Conservation (phyloP, 2,797 vertebrate species). For the Uromys caudimaculatus region DNA sequence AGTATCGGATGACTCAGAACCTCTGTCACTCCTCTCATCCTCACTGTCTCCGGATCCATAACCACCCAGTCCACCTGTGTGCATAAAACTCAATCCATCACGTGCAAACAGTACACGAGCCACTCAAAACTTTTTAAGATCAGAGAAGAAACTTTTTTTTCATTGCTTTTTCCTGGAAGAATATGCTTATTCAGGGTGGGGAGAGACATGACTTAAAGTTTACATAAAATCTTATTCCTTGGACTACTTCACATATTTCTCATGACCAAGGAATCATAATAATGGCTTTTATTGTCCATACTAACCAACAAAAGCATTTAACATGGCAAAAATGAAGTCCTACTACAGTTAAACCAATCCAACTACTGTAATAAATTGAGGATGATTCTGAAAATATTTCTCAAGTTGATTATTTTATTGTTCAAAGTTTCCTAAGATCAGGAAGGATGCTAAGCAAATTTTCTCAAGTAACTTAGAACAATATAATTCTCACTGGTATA, state of each 20-base stretch:
- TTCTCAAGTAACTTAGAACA: slow-evolving; percentile 71
- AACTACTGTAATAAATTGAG: slow-evolving; percentile 71
- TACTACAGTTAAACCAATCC: slow-evolving; percentile 71
- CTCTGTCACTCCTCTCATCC: slow-evolving; percentile 94
- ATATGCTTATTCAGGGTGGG: slow-evolving; percentile 86
- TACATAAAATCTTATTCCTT: slow-evolving; percentile 83
- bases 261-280: slow-evolving; percentile 76
- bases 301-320: slow-evolving; percentile 80
- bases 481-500: slow-evolving; percentile 69
- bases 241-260: slow-evolving; percentile 83
- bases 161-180: slow-evolving; percentile 87
- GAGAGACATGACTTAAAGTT: slow-evolving; percentile 81
- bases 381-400: slow-evolving; percentile 81
- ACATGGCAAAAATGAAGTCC: slow-evolving; percentile 78
- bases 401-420: slow-evolving; percentile 81
- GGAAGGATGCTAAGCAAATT: slow-evolving; percentile 74
- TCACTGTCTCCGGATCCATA: slow-evolving; percentile 99
- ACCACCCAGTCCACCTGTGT: slow-evolving; percentile 98
- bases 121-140: slow-evolving; percentile 87
- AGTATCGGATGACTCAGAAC: slow-evolving; percentile 98
- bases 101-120: slow-evolving; percentile 87
- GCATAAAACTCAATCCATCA: slow-evolving; percentile 92
- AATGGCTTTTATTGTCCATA: slow-evolving; percentile 78
- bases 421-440: slow-evolving; percentile 82
- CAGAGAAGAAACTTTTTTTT: slow-evolving; percentile 86